Base-by-base conservation (phyloP, 2,888 invertebrate genomes). In the Deroplatys truncata region DNA sequence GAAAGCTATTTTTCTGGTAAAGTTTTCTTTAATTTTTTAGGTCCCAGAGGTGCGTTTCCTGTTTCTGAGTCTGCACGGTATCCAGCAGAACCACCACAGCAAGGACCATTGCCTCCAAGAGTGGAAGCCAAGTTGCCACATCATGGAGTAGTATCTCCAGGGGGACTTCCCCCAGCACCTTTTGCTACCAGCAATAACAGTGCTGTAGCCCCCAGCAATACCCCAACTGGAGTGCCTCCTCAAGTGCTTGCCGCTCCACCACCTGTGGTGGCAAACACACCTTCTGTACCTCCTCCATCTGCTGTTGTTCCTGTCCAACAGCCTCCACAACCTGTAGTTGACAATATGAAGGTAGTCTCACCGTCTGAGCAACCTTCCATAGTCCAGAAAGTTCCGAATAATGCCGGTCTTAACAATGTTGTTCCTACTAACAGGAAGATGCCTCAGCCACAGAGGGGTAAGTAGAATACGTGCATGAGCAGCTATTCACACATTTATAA, bases 361-460 rank as follows among this genome's bases (percentile, higher is more conserved):
- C 82, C 83, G 29, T 91, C 91, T 72, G 92, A 92, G 86, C 92
- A 92, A 29, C 16, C 86, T 13, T 0, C 87, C 28, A 28, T 87
- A 83, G 29, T 87, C 29, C 87, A 87, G 43, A 82, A 87, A 31
- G 87, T 29, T 35, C 87, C 35, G 16, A 87, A 28, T 29, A 87
- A 83, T 82, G 35, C 87, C 28, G 43, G n/a, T 31, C 56, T 72
- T 25, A 72, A 4, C 20, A 72, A 72, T 20, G 43, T 25, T 87
- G 87, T 83, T 83, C 83, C 87, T 28, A 28, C 83, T 4, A 87
- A 35, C 31, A 87, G 87, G 35, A 87, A 87, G 35, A 31, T 87
- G 82, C 87, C 29, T 13, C 87, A 83, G n/a, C 4, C 83, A 35
- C 82, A 56, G 49, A 87, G 83, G 31, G 56, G 56, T 72, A 72